Conservation (phyloP, 2,888 invertebrate genomes). For the Leucophora obtusa region DNA sequence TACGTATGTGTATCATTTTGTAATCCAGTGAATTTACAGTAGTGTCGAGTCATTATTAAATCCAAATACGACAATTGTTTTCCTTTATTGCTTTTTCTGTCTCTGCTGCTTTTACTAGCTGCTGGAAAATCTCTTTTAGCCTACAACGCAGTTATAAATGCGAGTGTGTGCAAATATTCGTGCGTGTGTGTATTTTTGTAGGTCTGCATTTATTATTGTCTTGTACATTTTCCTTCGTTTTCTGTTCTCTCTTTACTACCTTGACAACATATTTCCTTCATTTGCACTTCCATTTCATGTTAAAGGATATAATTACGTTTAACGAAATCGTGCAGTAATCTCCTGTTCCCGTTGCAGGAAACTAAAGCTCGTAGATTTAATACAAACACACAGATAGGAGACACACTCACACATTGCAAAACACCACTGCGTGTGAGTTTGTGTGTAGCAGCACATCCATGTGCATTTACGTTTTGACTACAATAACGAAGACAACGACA, state of each 20-base stretch:
- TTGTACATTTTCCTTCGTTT: conserved; percentile 2
- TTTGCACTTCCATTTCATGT: conserved; percentile 62
- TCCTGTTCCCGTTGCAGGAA: conserved; percentile 64
- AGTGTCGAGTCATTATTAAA: conserved; percentile 42
- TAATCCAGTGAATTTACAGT: conserved; percentile 47
- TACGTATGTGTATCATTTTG: conserved; percentile 15
- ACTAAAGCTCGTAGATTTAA: conserved; percentile 43
- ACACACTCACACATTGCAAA: neutral
- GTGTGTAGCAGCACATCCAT: neutral
- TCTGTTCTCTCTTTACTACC: conserved; percentile 29
- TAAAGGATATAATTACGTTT: conserved; percentile 64
- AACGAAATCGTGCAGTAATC: conserved; percentile 64
- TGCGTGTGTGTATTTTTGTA: neutral
- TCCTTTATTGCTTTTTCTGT: neutral
- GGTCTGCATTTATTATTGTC: conserved; percentile 22
- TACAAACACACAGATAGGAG: conserved; percentile 7
- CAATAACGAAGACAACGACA: conserved; percentile 37
- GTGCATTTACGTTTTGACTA: conserved; percentile 24
- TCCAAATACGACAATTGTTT: conserved; percentile 38
- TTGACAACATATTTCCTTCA: conserved; percentile 60
- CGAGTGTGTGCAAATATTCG: neutral
- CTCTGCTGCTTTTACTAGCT: too few relatives aligned
- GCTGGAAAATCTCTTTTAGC: conserved; percentile 24
- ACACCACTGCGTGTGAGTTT: conserved; percentile 1
- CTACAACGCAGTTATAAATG: conserved; percentile 16